These are phyloP conservation scores for Habroteleia sp. DNA, from an alignment of 2,888 invertebrate genomes.

Conservation along the genomic window DNA sequence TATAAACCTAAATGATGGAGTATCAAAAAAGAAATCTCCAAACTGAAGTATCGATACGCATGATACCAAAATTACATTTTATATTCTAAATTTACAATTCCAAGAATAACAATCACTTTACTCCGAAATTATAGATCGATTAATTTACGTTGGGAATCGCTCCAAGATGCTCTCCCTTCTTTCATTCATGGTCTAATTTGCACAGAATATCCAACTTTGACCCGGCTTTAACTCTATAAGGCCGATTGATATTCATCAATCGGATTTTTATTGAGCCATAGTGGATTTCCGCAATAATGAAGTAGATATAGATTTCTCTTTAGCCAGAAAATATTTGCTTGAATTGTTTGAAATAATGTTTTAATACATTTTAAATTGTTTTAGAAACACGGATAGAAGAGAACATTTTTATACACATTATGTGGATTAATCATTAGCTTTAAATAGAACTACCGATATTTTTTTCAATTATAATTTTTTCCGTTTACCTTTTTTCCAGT, in stretches of 20 bases:
- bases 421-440: too few relatives aligned
- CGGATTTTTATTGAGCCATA: conserved; percentile 44
- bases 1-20: too few relatives aligned
- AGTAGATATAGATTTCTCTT: conserved; percentile 31
- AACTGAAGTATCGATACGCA: too few relatives aligned
- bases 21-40: too few relatives aligned
- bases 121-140: conserved; percentile 36
- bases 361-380: conserved; percentile 24
- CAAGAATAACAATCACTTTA: conserved; percentile 23
- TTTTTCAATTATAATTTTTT: too few relatives aligned
- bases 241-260: conserved; percentile 50
- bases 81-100: conserved; percentile 1
- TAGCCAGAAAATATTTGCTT: conserved; percentile 29
- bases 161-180: conserved; percentile 38
- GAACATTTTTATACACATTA: too few relatives aligned
- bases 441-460: too few relatives aligned
- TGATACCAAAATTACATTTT: neutral
- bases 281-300: conserved; percentile 40
- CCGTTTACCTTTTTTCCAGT: too few relatives aligned
- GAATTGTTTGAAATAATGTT: conserved; percentile 30
- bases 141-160: conserved; percentile 2
- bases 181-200: conserved; percentile 39
- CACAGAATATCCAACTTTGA: conserved; percentile 43
- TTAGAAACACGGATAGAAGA: too few relatives aligned
- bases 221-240: conserved; percentile 43